Percentiles rank a stretch among this genome's conserved stretches.
These are phyloP conservation scores for Cyrtorhinus lividipennis DNA, from an alignment of 1,140 invertebrate species.

Conservation along the genomic window DNA sequence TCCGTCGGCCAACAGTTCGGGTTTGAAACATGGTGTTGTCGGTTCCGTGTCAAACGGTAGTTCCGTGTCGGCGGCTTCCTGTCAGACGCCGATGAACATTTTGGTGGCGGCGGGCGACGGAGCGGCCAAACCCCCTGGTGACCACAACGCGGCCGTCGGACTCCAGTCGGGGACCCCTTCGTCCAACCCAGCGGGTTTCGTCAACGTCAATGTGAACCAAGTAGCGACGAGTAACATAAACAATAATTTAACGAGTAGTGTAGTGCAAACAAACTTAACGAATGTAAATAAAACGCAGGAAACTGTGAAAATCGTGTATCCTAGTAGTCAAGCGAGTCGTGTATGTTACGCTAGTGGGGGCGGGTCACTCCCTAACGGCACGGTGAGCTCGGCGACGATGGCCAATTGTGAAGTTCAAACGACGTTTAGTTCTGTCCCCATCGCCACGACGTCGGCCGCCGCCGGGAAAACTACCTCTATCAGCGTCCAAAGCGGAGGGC, in stretches of 20 bases:
- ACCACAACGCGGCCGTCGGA: not conserved
- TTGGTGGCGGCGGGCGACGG: constrained; percentile 26
- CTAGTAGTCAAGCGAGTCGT: constrained; percentile 26
- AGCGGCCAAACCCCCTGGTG: constrained; percentile 18
- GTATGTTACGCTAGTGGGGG: not conserved
- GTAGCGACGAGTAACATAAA: constrained; percentile 24
- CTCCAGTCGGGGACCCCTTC: not conserved
- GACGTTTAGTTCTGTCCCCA: constrained; percentile 4
- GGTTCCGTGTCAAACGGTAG: constrained; percentile 38
- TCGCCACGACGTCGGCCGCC: not conserved
- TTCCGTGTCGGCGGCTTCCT: constrained; percentile 30
- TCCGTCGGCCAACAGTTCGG: constrained; percentile 20
- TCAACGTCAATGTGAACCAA: constrained; percentile 30
- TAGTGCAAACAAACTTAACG: constrained; percentile 24
- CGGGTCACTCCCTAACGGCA: not conserved
- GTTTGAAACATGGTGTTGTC: constrained; percentile 35
- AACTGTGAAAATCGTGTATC: constrained; percentile 34
- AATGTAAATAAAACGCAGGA: constrained; percentile 26
- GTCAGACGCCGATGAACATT: constrained; percentile 26
- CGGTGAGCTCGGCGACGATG: not conserved
- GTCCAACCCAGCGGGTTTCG: constrained; percentile 13
- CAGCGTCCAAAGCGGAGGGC: constrained; percentile 23
- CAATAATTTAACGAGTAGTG: constrained; percentile 5
- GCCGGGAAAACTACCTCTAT: constrained; percentile 10
- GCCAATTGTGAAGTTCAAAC: not conserved